phyloP scores from a whole-genome alignment of 1,140 invertebrate species.

The Macrotrachela quadricornifera region DNA sequence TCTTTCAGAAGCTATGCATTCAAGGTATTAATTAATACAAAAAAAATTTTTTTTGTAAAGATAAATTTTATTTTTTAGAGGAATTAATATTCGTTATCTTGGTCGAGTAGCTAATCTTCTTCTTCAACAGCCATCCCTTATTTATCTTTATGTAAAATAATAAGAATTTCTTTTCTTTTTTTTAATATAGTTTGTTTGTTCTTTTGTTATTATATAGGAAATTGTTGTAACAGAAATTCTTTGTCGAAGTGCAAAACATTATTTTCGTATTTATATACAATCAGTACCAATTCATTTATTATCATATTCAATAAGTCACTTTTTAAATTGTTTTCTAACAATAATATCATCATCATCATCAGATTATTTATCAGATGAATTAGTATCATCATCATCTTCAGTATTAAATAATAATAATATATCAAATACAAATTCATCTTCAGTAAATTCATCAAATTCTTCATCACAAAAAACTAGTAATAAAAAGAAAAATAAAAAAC shows the following conservation, averaged over 20 bases:
- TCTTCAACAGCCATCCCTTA: not conserved
- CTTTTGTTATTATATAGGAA: constrained; percentile 37
- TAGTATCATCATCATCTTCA: no score
- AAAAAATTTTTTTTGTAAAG: no score
- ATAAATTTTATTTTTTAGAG: constrained; percentile 22
- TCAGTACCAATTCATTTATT: constrained; percentile 66
- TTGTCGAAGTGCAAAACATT: constrained; percentile 64
- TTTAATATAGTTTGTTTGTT: constrained; percentile 32
- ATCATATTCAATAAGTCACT: constrained; percentile 67
- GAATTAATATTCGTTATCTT: constrained; percentile 88
- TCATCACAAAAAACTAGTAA: no score
- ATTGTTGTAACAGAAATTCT: constrained; percentile 69
- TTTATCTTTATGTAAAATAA: constrained; percentile 42
- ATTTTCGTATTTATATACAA: constrained; percentile 75
- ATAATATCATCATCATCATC: no score
- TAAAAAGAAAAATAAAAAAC: no score
- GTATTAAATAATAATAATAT: no score
- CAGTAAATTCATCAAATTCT: no score
- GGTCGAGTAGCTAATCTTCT: constrained; percentile 44
- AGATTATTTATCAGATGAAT: no score
- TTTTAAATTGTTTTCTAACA: constrained; percentile 60
- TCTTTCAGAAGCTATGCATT: constrained; percentile 1
- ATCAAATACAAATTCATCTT: no score
- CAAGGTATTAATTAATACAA: not conserved
- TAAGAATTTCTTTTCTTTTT: not conserved